These are phyloP conservation scores for Temnothorax nylanderi DNA, from an alignment of 1,140 invertebrate species.

Conservation along the genomic window DNA sequence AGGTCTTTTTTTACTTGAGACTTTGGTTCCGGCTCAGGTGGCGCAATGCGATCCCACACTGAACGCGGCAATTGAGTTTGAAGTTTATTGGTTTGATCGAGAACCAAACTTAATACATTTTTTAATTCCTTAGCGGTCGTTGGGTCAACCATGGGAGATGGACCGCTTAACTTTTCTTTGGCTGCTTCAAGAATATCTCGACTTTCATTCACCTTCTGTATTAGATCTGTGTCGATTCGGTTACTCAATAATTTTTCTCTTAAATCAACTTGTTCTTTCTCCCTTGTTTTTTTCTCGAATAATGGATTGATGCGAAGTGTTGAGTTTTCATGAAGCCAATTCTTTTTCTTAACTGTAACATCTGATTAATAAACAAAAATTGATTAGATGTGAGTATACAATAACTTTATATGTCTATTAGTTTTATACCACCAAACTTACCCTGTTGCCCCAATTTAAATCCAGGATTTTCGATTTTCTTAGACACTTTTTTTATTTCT, in stretches of 20 bases:
- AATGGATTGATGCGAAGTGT: constrained; percentile 69
- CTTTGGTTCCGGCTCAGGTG: constrained; percentile 59
- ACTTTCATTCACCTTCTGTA: constrained; percentile 81
- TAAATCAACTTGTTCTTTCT: constrained; percentile 76
- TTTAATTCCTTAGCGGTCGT: constrained; percentile 82
- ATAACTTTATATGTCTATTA: background rate
- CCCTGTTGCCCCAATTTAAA: constrained; percentile 67
- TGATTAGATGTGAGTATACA: background rate
- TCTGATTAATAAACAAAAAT: constrained; percentile 45
- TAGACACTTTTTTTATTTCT: constrained; percentile 65
- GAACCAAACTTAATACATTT: constrained; percentile 81
- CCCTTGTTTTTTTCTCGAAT: constrained; percentile 77
- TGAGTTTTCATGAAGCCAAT: constrained; percentile 69
- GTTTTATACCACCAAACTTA: constrained; percentile 51
- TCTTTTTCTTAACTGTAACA: constrained; percentile 62
- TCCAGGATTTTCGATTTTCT: constrained; percentile 68
- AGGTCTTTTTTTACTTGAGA: background rate
- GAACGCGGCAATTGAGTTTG: constrained; percentile 81
- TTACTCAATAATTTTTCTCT: constrained; percentile 77
- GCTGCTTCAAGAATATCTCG: constrained; percentile 81
- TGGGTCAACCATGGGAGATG: constrained; percentile 71
- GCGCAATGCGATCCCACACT: constrained; percentile 84
- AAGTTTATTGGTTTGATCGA: constrained; percentile 82
- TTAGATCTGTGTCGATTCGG: constrained; percentile 73
- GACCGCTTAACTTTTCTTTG: constrained; percentile 78